phyloP scores from a whole-genome alignment of 2,888 invertebrate genomes.

The Nesidiocoris tenuis region DNA sequence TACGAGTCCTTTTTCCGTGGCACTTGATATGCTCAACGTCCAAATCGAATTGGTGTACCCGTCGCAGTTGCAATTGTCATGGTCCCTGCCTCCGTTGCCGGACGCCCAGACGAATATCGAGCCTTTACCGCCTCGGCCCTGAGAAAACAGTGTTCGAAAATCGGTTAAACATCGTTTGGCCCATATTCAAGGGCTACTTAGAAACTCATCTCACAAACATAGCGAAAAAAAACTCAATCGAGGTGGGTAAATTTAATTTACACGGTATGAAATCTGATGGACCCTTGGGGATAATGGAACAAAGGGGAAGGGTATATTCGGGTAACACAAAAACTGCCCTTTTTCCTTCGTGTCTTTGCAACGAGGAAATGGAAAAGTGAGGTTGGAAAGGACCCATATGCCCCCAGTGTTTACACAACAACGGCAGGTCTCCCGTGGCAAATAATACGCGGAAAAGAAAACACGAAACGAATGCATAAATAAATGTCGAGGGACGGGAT shows the following conservation, averaged over 20 bases:
- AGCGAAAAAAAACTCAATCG: too few relatives aligned
- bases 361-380: conserved; percentile 1
- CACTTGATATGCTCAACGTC: conserved; percentile 95
- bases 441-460: conserved; percentile 26
- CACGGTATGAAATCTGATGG: not conserved
- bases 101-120: conserved; percentile 99
- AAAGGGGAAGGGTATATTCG: not conserved
- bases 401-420: not conserved
- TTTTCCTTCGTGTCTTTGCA: not conserved
- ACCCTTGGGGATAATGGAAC: too few relatives aligned
- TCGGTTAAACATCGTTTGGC: too few relatives aligned
- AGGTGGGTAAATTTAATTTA: too few relatives aligned
- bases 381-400: not conserved
- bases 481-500: not conserved
- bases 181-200: too few relatives aligned
- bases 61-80: conserved; percentile 98
- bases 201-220: too few relatives aligned
- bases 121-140: conserved; percentile 90
- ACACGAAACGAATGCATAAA: conserved; percentile 31
- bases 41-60: conserved; percentile 99
- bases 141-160: too few relatives aligned
- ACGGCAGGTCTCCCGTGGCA: not conserved
- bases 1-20: conserved; percentile 85
- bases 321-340: not conserved
- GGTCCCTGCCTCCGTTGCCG: conserved; percentile 94